phyloP scores from a whole-genome alignment of 2,113 vertebrate species.

The Shinisaurus crocodilurus region DNA sequence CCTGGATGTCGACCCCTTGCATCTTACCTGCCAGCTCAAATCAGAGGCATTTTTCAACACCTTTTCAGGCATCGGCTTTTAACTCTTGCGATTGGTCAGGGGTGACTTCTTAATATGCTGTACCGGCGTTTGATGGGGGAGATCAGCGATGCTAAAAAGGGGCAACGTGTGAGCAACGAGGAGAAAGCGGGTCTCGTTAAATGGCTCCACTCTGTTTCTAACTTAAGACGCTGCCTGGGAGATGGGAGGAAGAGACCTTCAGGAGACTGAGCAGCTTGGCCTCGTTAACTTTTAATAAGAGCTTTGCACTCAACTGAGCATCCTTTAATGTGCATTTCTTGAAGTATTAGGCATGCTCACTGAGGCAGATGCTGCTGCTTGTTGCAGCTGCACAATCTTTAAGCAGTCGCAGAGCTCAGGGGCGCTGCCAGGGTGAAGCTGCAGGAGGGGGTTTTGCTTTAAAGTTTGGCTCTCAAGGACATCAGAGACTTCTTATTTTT shows the following conservation, averaged over 20 bases:
- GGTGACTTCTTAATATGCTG: background rate
- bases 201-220: background rate
- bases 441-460: background rate
- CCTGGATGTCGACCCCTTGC: background rate
- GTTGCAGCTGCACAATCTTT: background rate
- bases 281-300: conserved; percentile 36
- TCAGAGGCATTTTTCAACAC: background rate
- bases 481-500: background rate
- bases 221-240: background rate
- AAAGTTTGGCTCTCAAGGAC: background rate
- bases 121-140: background rate
- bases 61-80: background rate
- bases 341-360: conserved; percentile 6
- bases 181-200: background rate
- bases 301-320: conserved; percentile 2
- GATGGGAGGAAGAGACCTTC: background rate
- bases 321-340: conserved; percentile 7
- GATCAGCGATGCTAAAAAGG: background rate
- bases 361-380: background rate
- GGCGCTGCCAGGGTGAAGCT: background rate
- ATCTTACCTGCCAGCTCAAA: background rate
- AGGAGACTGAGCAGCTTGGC: conserved; percentile 8
- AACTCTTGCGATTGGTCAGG: background rate
- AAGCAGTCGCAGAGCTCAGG: background rate
- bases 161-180: background rate